phyloP scores from a whole-genome alignment of 2,113 vertebrate genomes.

The Dendrocopos noguchii region DNA sequence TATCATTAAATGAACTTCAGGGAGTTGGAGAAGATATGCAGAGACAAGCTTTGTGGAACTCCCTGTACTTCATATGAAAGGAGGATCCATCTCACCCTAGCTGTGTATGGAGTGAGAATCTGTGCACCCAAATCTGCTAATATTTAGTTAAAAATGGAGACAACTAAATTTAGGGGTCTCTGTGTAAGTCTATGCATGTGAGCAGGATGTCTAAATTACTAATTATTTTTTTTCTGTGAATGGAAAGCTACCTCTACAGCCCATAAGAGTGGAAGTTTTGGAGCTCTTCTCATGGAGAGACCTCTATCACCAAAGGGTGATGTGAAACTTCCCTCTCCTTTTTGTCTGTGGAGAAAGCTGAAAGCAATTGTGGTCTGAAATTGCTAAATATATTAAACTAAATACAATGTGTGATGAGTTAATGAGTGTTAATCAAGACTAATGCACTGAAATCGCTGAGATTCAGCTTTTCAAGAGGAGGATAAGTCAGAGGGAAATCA shows the following conservation, averaged over 20 bases:
- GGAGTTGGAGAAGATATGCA: background rate
- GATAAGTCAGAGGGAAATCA: constrained; percentile 42
- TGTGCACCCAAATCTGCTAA: background rate
- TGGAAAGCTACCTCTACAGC: background rate
- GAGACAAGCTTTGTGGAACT: background rate
- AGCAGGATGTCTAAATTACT: background rate
- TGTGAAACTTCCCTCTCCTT: background rate
- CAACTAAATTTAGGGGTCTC: background rate
- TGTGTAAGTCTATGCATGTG: background rate
- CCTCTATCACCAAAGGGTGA: background rate
- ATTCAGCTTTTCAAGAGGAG: constrained; percentile 22
- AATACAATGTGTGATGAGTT: background rate
- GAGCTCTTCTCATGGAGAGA: background rate
- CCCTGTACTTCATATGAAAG: background rate
- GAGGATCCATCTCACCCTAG: background rate
- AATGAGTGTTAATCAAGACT: constrained; percentile 50
- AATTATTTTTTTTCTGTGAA: background rate
- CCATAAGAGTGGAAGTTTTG: background rate
- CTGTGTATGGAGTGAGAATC: background rate
- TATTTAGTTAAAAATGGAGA: background rate
- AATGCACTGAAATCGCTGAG: background rate
- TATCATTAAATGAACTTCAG: constrained; percentile 13
- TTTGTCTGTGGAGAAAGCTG: background rate
- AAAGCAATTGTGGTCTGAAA: background rate
- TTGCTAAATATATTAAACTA: background rate